A percentile compares a stretch with the other conserved stretches of the same genome.
These are phyloP conservation scores for Oikopleura vanhoeffeni DNA, from an alignment of 23 tunicate genomes.

Conservation along the genomic window DNA sequence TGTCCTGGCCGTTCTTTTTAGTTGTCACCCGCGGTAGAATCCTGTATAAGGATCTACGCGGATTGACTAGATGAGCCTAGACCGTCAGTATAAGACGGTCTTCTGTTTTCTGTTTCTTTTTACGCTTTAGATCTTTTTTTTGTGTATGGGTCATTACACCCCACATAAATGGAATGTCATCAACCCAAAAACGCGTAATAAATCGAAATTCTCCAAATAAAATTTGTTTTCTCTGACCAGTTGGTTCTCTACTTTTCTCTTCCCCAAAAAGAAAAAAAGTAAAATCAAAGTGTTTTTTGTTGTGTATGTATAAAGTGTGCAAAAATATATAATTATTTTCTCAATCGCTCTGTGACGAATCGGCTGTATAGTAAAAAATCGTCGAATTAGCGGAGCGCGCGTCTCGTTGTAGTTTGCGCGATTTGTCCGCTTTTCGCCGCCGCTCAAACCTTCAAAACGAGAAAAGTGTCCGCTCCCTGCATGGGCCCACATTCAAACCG, in stretches of 20 bases:
- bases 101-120: not conserved
- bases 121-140: not conserved
- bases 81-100: slow-evolving; percentile 13
- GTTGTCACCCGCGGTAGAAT: slow-evolving; percentile 13
- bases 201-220: not conserved
- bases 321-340: too few species aligned
- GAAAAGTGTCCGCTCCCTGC: not conserved
- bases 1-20: slow-evolving; percentile 16
- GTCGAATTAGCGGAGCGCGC: slow-evolving; percentile 10
- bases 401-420: not conserved
- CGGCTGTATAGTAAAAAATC: not conserved
- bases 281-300: not conserved
- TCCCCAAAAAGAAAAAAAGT: not conserved
- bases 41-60: slow-evolving; percentile 13
- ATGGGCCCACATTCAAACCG: not conserved
- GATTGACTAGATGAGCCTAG: not conserved
- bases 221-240: not conserved
- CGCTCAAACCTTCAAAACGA: not conserved
- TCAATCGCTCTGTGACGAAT: not conserved
- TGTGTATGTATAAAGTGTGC: not conserved
- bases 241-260: not conserved
- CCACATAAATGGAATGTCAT: not conserved
- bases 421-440: not conserved
- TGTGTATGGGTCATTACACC: not conserved
- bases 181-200: not conserved